Conservation (phyloP, 2,113 vertebrate species). For the Nibea albiflora region DNA sequence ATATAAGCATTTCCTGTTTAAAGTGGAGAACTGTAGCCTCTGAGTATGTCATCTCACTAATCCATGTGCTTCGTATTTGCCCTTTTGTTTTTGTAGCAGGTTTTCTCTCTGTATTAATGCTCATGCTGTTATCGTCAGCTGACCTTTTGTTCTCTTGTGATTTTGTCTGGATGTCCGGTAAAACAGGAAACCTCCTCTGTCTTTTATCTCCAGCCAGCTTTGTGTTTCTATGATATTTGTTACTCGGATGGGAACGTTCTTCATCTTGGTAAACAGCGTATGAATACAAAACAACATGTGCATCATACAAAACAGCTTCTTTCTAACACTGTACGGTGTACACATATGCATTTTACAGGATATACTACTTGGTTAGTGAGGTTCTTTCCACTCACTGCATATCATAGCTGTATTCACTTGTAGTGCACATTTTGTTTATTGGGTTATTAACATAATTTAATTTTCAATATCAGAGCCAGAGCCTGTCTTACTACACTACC, state of each 20-base stretch:
- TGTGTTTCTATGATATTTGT: background rate
- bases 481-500: background rate
- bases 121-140: background rate
- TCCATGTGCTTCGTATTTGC: no score
- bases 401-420: background rate
- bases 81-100: no score
- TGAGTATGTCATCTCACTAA: no score
- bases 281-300: background rate
- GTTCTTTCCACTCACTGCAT: background rate
- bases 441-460: background rate
- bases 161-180: background rate
- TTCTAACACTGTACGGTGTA: background rate
- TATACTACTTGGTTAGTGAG: background rate
- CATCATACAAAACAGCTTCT: background rate
- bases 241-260: background rate
- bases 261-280: background rate
- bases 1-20: no score
- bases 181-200: background rate
- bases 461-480: background rate
- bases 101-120: no score
- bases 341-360: background rate
- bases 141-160: background rate
- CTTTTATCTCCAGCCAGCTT: background rate
- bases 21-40: no score
- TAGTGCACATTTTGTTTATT: background rate